Evolutionary conservation across 2,888 invertebrate genomes (phyloP).

Genomic region (Sympetrum striolatum): DNA sequence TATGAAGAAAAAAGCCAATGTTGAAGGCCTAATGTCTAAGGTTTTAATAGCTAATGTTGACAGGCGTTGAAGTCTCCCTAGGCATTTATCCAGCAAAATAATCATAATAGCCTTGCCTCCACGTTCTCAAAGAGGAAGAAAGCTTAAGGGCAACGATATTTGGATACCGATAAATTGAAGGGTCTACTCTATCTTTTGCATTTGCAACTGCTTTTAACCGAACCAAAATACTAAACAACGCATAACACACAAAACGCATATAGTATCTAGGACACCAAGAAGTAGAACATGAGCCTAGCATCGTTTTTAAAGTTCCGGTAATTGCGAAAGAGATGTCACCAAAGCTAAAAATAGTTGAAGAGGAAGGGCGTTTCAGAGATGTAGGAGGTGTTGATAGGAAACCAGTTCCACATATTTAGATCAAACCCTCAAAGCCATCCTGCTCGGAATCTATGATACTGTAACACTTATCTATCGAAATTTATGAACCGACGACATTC

Average conservation of each 20-base stretch:
- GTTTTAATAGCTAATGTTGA: too few species aligned
- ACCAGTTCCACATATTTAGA: neutral
- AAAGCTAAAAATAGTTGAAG: neutral
- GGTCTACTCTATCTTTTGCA: too few species aligned
- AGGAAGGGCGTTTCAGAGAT: neutral
- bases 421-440: neutral
- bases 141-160: neutral
- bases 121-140: too few species aligned
- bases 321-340: neutral
- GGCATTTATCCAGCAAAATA: too few species aligned
- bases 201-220: too few species aligned
- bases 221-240: neutral
- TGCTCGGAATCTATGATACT: neutral
- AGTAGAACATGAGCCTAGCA: neutral
- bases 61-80: too few species aligned
- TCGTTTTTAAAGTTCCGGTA: neutral
- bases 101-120: too few species aligned
- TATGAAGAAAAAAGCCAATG: too few species aligned
- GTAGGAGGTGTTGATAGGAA: neutral
- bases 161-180: neutral
- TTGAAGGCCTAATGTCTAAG: too few species aligned
- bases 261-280: neutral
- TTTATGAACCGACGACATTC: neutral
- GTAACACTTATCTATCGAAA: neutral
- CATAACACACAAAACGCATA: too few species aligned